Evolutionary conservation across 2,797 vertebrate genomes (phyloP).

Genomic region (Pangasius larnaudii): DNA sequence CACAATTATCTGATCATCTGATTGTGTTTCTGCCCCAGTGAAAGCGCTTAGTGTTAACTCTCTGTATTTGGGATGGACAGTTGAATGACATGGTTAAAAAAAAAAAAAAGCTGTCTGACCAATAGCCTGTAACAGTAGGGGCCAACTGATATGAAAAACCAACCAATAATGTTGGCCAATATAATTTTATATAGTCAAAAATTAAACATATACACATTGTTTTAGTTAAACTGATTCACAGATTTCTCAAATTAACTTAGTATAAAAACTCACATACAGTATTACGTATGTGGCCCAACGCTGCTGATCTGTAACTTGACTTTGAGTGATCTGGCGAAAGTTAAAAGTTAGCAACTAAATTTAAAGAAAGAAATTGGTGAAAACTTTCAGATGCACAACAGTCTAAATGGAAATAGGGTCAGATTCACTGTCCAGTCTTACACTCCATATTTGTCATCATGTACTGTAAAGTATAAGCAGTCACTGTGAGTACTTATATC

Average conservation of each 20-base stretch:
- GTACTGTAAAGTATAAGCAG: not conserved
- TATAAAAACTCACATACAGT: not conserved
- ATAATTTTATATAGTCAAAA: not conserved
- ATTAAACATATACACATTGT: not conserved
- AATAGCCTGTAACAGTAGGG: not conserved
- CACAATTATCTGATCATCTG: slow-evolving; percentile 38
- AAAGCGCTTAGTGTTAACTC: not conserved
- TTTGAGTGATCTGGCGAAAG: not conserved
- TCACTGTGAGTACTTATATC: not conserved
- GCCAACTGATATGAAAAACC: not conserved
- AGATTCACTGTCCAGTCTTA: not conserved
- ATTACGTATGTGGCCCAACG: not conserved
- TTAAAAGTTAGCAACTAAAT: not conserved
- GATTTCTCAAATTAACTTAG: not conserved
- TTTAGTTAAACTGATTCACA: not conserved
- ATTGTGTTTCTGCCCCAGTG: slow-evolving; percentile 31
- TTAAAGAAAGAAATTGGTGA: not conserved
- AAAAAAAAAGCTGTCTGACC: not conserved
- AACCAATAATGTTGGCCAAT: not conserved
- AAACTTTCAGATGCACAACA: not conserved
- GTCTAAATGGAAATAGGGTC: not conserved
- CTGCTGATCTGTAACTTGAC: not conserved
- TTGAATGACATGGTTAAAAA: slow-evolving; percentile 28
- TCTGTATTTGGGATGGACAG: not conserved
- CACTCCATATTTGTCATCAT: not conserved